These are phyloP conservation scores for Cheilosia soror DNA, from an alignment of 2,888 invertebrate species.

Conservation along the genomic window DNA sequence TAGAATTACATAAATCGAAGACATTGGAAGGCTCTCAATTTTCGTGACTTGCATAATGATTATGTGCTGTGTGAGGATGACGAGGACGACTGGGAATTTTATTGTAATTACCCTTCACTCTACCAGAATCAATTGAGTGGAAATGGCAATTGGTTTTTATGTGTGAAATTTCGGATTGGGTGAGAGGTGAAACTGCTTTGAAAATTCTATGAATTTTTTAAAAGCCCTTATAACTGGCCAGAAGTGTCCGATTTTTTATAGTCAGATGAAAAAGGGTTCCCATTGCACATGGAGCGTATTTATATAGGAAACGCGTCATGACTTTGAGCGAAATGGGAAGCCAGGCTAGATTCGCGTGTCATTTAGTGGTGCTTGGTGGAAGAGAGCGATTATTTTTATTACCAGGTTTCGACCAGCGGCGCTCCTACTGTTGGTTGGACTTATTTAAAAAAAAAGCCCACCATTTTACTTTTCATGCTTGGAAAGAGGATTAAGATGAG, in stretches of 20 bases:
- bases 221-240: background rate
- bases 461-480: too few relatives aligned
- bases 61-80: conserved; percentile 50
- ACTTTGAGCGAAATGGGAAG: too few relatives aligned
- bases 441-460: too few relatives aligned
- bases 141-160: conserved; percentile 26
- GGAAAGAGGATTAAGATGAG: too few relatives aligned
- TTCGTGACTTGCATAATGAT: conserved; percentile 63
- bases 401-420: too few relatives aligned
- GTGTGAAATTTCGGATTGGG: background rate
- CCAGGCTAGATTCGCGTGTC: too few relatives aligned
- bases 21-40: conserved; percentile 57
- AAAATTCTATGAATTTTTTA: background rate
- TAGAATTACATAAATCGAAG: conserved; percentile 9
- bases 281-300: background rate
- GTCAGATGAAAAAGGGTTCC: background rate
- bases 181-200: background rate
- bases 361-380: too few relatives aligned
- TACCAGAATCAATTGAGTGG: conserved; percentile 35
- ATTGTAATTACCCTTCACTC: conserved; percentile 35
- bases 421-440: too few relatives aligned
- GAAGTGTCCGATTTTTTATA: background rate
- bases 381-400: too few relatives aligned
- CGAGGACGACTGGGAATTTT: conserved; percentile 53
- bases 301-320: too few relatives aligned